Evolutionary conservation across 92 coral and sea anemone species (phyloP).

Genomic region (Bergia puertoricense): DNA sequence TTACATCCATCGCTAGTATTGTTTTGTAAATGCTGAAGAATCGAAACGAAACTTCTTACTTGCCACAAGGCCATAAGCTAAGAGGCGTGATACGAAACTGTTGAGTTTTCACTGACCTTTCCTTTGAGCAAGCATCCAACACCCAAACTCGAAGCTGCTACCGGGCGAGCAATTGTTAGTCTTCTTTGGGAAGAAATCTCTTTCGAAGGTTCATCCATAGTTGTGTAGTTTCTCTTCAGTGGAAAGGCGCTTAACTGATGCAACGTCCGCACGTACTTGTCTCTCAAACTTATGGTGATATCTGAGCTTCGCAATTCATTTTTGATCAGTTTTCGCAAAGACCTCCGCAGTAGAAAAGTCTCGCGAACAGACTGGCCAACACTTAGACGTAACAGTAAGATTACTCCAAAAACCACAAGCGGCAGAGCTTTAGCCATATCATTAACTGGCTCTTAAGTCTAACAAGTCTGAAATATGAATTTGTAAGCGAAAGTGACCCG

Average conservation of each 20-base stretch:
- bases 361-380: slow-evolving; percentile 50
- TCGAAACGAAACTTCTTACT: not conserved
- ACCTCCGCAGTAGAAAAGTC: slow-evolving; percentile 52
- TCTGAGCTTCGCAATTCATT: slow-evolving; percentile 48
- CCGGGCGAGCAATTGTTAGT: not conserved
- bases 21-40: not conserved
- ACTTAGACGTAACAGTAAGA: not conserved
- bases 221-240: slow-evolving; percentile 17
- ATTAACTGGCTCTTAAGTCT: not conserved
- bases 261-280: slow-evolving; percentile 50
- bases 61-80: not conserved
- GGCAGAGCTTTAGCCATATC: not conserved
- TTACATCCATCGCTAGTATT: not conserved
- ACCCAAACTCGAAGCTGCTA: not conserved
- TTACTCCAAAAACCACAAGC: slow-evolving; percentile 1
- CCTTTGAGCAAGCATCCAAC: not conserved
- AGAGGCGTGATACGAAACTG: not conserved
- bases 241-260: slow-evolving; percentile 50
- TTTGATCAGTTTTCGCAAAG: slow-evolving; percentile 52
- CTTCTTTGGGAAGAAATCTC: not conserved
- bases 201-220: not conserved
- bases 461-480: not conserved
- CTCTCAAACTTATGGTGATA: slow-evolving; percentile 39
- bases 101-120: slow-evolving; percentile 20
- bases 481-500: not conserved